Base-by-base conservation (phyloP, 2,113 vertebrate species). In the Dasyprocta punctata region DNA sequence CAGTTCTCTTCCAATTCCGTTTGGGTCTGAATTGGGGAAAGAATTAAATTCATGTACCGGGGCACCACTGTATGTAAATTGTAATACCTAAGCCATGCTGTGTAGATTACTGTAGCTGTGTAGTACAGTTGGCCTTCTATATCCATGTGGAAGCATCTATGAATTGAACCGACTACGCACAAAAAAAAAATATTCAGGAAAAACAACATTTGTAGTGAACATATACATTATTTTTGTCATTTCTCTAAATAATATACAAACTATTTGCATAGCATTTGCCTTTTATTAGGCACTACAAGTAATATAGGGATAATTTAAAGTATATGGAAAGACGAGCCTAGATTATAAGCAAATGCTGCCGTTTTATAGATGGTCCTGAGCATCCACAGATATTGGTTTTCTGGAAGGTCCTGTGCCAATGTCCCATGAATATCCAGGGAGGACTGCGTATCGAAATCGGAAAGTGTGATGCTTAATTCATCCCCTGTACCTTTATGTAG, bases 131-230 rank as follows among this genome's bases (percentile, higher is more conserved):
- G 26, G 58, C 41, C 41, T 44, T 44, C 71, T 14, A 5, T 28
- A 1, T 3, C n/a, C n/a, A n/a, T 3, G 3, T 26, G 38, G 20
- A 9, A 20, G 41, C 12, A 28, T 14, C 20, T 26, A 26, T 41
- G 22, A 11, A 60, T 26, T 41, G n/a, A 83, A 83, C 36, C 5
- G 8, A 58, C 13, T 41, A 38, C 9, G 78, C 69, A 41, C n/a
- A 36, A 41, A 73, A 36, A 41, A 73, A 71, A 41, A 41, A 9
- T 38, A 20, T 73, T 73, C 69, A 73, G 20, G 69, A 9, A 54
- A 54, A 80, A n/a, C 2, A n/a, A 22, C 12, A n/a, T 82, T 16
- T 81, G 7, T 81, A 10, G 8, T n/a, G 33, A 56, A 56, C 8
- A 56, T 33, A 24, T 36, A 36, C 49, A 19, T 81, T 81, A 71